Conservation (phyloP, 2,888 invertebrate species). For the Himalopsyche kuldschensis region DNA sequence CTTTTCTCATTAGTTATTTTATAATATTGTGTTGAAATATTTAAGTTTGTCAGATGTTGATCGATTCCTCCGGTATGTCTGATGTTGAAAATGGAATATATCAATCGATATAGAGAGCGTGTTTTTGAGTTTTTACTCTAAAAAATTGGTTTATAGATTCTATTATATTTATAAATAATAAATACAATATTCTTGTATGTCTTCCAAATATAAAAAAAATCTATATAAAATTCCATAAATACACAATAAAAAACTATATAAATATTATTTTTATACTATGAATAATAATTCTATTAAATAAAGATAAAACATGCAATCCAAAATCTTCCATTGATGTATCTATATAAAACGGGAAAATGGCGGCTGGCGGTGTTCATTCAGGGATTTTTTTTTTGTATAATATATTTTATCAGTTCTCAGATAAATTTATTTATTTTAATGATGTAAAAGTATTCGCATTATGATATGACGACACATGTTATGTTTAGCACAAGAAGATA, state of each 20-base stretch:
- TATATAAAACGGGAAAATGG: background rate
- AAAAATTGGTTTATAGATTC: background rate
- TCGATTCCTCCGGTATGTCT: background rate
- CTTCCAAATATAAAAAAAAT: conserved; percentile 31
- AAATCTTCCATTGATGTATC: conserved; percentile 33
- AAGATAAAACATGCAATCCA: conserved; percentile 27
- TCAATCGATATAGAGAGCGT: background rate
- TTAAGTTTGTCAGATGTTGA: background rate
- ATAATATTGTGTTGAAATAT: background rate
- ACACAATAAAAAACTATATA: conserved; percentile 22
- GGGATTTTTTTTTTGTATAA: background rate
- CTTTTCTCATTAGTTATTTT: background rate
- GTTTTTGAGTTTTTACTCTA: background rate
- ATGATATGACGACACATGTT: conserved; percentile 13
- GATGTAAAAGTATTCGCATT: background rate
- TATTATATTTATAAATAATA: conserved; percentile 4
- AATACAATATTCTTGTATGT: conserved; percentile 36
- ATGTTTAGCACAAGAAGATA: background rate
- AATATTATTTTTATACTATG: conserved; percentile 23
- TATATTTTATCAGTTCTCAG: background rate
- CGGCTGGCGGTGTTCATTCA: background rate
- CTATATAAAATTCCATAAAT: conserved; percentile 14
- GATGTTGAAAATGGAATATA: background rate
- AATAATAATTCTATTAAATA: conserved; percentile 15
- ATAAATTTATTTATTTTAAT: background rate